Percentiles rank a stretch among this genome's conserved stretches.
Evolutionary conservation across 1,140 invertebrate species (phyloP).

Genomic region (Drosophila kurseongensis): DNA sequence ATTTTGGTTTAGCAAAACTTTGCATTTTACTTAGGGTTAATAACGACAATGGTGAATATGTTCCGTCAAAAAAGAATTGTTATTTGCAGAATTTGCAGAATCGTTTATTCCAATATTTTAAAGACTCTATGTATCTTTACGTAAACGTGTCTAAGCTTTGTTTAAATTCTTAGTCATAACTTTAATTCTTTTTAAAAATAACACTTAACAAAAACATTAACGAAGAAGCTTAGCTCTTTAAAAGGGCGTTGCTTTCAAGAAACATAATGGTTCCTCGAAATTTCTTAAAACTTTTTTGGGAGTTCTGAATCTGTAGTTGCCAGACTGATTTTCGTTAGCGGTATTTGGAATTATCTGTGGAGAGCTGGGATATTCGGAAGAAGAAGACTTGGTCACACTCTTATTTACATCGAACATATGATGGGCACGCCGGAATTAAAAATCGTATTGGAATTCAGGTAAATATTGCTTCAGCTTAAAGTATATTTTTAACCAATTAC

Average conservation of each 20-base stretch:
- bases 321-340: neutral
- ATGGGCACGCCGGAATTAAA: slow-evolving; percentile 56
- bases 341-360: slow-evolving; percentile 1
- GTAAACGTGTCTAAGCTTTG: neutral
- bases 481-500: neutral
- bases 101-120: too few relatives aligned
- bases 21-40: neutral
- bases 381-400: neutral
- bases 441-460: slow-evolving; percentile 77
- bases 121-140: neutral
- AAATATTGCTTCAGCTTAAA: neutral
- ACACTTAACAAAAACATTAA: neutral
- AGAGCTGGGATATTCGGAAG: too few relatives aligned
- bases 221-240: neutral
- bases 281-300: slow-evolving; percentile 1
- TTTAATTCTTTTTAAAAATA: neutral
- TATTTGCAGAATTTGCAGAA: too few relatives aligned
- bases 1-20: neutral
- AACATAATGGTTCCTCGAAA: neutral
- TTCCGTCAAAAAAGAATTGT: too few relatives aligned
- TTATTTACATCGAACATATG: slow-evolving; percentile 35
- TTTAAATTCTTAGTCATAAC: neutral
- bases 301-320: neutral
- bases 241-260: neutral
- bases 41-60: neutral